phyloP scores from a whole-genome alignment of 2,113 vertebrate genomes.

The Candoia aspera region DNA sequence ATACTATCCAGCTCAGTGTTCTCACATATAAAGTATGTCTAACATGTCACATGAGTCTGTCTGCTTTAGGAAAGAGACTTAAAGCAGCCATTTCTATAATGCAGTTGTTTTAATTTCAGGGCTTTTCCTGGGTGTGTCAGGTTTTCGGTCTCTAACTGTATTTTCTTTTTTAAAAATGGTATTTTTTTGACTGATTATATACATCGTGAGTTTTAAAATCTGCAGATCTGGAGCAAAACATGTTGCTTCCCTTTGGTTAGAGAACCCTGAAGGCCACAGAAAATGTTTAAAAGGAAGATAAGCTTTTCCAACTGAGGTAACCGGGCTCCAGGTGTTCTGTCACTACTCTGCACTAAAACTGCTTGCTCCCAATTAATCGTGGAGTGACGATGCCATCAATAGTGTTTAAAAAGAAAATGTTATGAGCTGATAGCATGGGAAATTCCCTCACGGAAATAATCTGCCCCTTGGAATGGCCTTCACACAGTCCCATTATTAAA shows the following conservation, averaged over 20 bases:
- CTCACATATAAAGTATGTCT: conserved; percentile 38
- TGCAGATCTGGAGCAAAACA: conserved; percentile 30
- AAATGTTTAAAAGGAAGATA: conserved; percentile 22
- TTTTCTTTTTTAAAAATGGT: conserved; percentile 18
- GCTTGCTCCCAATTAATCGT: neutral
- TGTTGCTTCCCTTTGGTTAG: conserved; percentile 42
- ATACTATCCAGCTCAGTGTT: conserved; percentile 1
- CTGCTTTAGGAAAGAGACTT: conserved; percentile 28
- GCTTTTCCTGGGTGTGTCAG: conserved; percentile 29
- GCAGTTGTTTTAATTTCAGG: conserved; percentile 18
- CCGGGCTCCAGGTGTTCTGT: conserved; percentile 26
- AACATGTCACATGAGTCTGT: conserved; percentile 21
- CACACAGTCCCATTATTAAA: neutral
- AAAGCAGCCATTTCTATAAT: conserved; percentile 32
- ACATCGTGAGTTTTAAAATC: conserved; percentile 10
- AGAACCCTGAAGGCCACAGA: conserved; percentile 27
- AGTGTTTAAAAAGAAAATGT: neutral
- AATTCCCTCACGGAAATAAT: neutral
- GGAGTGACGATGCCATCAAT: neutral
- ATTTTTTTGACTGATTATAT: conserved; percentile 54
- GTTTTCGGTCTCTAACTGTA: conserved; percentile 49
- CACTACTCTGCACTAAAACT: neutral
- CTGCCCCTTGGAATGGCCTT: neutral
- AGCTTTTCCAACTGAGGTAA: conserved; percentile 17
- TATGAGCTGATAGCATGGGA: neutral